Evolutionary conservation across 2,797 vertebrate genomes (phyloP).

Genomic region (Luscinia megarhynchos): DNA sequence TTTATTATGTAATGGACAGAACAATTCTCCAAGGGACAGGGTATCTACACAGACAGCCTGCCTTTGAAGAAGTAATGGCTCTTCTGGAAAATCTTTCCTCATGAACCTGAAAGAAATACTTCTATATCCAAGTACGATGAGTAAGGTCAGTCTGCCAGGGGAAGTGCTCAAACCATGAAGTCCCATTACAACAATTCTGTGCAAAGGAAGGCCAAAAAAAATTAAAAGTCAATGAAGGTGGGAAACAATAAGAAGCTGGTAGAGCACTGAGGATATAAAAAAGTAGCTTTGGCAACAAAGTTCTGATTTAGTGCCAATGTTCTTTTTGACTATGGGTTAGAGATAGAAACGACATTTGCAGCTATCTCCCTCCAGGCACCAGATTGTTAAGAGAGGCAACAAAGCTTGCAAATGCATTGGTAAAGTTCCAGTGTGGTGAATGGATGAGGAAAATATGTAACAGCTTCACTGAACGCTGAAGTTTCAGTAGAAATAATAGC

Average conservation of each 20-base stretch:
- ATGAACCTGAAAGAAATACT: background rate
- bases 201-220: background rate
- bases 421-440: background rate
- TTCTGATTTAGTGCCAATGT: background rate
- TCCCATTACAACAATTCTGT: background rate
- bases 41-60: background rate
- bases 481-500: background rate
- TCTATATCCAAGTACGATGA: background rate
- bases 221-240: background rate
- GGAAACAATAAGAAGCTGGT: background rate
- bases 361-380: background rate
- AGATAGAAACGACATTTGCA: background rate
- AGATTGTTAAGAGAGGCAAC: background rate
- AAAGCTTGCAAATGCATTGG: conserved; percentile 4
- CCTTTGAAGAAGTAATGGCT: background rate
- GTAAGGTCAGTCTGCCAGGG: background rate
- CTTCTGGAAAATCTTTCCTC: background rate
- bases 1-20: background rate
- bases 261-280: background rate
- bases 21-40: background rate
- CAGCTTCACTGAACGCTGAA: background rate
- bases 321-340: background rate
- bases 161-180: background rate
- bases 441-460: background rate
- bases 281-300: background rate